Base-by-base conservation (phyloP, 2,888 invertebrate genomes). In the Drosophila basisetae region DNA sequence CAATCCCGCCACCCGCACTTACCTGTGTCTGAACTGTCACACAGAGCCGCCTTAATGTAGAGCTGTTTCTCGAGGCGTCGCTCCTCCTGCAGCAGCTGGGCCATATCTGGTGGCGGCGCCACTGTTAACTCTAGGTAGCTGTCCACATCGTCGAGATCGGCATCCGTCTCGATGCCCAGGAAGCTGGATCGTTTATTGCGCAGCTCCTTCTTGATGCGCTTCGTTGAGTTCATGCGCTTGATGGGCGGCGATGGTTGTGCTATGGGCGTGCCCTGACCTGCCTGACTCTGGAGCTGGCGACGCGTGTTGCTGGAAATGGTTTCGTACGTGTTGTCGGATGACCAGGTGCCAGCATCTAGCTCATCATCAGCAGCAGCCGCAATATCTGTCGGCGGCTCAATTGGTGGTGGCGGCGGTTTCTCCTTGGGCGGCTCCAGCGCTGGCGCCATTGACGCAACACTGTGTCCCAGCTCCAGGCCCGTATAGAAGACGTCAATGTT, bases 151-250 rank as follows among this genome's bases (percentile, higher is more conserved):
- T 92, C 91, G 22, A 84, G 69, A 82, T 96, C 95, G 22, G 94
- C 94, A 85, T 95, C 94, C 61, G 96, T 96, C 87, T 97, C 97
- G 90, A 97, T 96, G 55, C 97, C 97, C 50, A 98, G 94, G 92
- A 98, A 98, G 92, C 97, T 97, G 41, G 97, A 96, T 55, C 97
- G 95, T 90, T 97, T 96, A 90, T 96, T 96, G 13, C 97, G 95
- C 61, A 98, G 94, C 91, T 98, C 97, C 91, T 97, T 97, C 89
- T 97, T 97, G 87, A 97, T 97, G 82, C 97, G 95, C 78, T 97
- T 96, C 2, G 97, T 97, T 18, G 97, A 97, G 89, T 96, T 97
- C 66, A 96, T 95, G 81, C 97, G 95, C 86, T 96, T 96, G 77
- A 96, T 94, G 82, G 96, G 93, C 64, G 91, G 91, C 61, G 91